Evolutionary conservation across 2,797 vertebrate genomes (phyloP).

Genomic region (Gadopsis marmoratus): DNA sequence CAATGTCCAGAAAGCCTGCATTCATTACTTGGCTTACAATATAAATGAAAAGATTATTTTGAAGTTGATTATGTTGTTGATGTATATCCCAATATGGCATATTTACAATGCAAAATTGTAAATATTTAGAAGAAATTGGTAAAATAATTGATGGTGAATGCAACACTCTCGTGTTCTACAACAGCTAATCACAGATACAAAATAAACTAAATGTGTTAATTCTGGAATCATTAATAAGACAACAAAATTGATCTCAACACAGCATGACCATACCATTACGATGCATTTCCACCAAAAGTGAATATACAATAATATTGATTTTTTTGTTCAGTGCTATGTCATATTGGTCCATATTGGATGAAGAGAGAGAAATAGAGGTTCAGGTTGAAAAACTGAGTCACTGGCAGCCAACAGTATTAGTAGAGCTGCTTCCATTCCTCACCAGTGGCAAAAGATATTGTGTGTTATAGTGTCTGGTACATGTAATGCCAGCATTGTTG

Average conservation of each 20-base stretch:
- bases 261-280: background rate
- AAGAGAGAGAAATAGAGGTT: conserved; percentile 6
- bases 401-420: background rate
- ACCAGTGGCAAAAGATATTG: background rate
- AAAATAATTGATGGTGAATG: background rate
- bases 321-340: background rate
- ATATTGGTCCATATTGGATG: background rate
- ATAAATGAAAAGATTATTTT: background rate
- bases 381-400: conserved; percentile 20
- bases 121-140: too few species aligned
- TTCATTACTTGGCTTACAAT: background rate
- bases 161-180: background rate
- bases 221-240: background rate
- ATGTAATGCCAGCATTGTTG: background rate
- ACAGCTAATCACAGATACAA: background rate
- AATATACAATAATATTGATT: background rate
- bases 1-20: background rate
- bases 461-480: background rate
- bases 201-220: background rate
- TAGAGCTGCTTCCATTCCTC: conserved; percentile 10
- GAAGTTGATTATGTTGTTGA: background rate
- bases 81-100: background rate
- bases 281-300: background rate
- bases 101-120: background rate
- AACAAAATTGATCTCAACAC: background rate